These are phyloP conservation scores for Anthophora plumipes DNA, from an alignment of 2,888 invertebrate species.

Conservation along the genomic window DNA sequence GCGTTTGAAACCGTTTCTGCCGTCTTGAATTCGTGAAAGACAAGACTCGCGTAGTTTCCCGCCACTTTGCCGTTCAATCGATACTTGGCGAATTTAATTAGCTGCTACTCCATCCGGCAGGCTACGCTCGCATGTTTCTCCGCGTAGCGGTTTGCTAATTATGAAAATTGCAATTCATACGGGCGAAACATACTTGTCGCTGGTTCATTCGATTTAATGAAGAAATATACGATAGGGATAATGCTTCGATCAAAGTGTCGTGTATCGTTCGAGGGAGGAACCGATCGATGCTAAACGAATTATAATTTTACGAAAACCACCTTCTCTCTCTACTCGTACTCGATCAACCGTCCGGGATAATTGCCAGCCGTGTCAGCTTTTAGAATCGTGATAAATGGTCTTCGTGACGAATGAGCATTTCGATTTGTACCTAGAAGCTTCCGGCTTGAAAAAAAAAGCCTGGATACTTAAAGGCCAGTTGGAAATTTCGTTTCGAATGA, in stretches of 20 bases:
- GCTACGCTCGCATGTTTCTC: constrained; percentile 24
- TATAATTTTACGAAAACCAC: constrained; percentile 23
- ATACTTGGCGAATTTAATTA: constrained; percentile 48
- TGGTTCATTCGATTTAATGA: constrained; percentile 38
- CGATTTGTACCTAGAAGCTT: no score
- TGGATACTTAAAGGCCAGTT: no score
- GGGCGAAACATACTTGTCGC: constrained; percentile 13
- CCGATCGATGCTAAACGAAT: constrained; percentile 34
- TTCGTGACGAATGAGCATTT: not conserved
- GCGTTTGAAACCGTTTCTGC: no score
- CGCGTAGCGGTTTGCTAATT: constrained; percentile 20
- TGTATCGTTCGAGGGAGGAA: no score
- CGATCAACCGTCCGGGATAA: constrained; percentile 1
- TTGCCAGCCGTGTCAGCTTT: not conserved
- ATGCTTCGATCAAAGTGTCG: constrained; percentile 26
- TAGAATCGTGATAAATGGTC: not conserved
- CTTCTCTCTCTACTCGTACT: no score
- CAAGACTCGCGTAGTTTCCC: not conserved
- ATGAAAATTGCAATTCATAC: constrained; percentile 48
- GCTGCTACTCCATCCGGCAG: constrained; percentile 1
- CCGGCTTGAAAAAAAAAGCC: no score
- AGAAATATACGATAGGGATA: constrained; percentile 22
- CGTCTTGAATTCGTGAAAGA: constrained; percentile 7
- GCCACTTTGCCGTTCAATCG: constrained; percentile 16
- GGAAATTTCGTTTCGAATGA: no score